Base-by-base conservation (phyloP, 2,113 vertebrate species). In the Eudyptes chrysolophus region DNA sequence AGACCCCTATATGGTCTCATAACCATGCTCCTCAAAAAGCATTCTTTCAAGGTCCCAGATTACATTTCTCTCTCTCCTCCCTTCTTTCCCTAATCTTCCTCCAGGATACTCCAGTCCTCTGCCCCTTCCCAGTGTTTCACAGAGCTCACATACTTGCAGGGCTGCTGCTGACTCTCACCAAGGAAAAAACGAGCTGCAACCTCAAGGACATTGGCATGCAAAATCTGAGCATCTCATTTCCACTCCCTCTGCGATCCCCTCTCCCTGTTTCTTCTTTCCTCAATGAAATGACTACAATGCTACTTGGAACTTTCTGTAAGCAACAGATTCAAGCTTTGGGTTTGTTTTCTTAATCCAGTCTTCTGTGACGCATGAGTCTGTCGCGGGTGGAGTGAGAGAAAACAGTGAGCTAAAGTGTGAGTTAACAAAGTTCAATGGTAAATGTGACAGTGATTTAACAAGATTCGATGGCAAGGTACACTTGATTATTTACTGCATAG, bases 11-110 rank as follows among this genome's bases (percentile, higher is more conserved):
- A n/a, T 9, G n/a, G 32, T n/a, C 40, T 88, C 58, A 20, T 13
- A 49, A 52, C 19, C 0, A 0, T 6, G 14, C 49, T 80, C 16
- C 70, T 76, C 65, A 64, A n/a, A 84, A 51, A 60, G 18, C 1
- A 60, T 54, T 22, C 46, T 54, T 55, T 32, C 78, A 58, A 32
- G 14, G 32, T 16, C 30, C 54, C 48, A 18, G 13, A 52, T 32
- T 76, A 36, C 4, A 19, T 27, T 81, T 64, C 40, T 81, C 29
- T 60, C 29, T 65, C 52, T 79, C 52, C 55, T 76, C 44, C 32
- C 38, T 65, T 42, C 61, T 14, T 65, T 54, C 30, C 19, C 32
- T 44, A 3, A 29, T 22, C n/a, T 46, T 81, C 12, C 75, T 60
- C 8, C 34, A 58, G 57, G 49, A 72, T 52, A 77, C 24, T 66